A percentile compares a stretch with the other conserved stretches of the same genome.
These are phyloP conservation scores for Vipera ursinii DNA, from an alignment of 2,797 vertebrate species.

Conservation along the genomic window DNA sequence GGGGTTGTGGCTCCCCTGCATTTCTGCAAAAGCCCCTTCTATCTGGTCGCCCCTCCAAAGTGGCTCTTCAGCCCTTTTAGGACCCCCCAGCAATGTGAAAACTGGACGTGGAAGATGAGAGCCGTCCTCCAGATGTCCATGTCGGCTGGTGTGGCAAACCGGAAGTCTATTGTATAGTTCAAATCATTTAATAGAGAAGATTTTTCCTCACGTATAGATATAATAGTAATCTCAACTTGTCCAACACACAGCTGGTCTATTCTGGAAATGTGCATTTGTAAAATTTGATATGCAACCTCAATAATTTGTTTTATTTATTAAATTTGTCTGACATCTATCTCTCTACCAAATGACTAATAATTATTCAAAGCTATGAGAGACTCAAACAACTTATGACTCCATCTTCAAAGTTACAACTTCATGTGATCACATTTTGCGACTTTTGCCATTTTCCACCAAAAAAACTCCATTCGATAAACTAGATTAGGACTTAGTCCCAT, in stretches of 20 bases:
- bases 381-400: not conserved
- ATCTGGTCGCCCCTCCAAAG: no score
- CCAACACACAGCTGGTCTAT: not conserved
- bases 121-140: no score
- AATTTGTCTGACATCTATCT: not conserved
- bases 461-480: not conserved
- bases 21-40: no score
- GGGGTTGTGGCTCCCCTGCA: no score
- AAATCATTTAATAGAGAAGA: not conserved
- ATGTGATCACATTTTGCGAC: not conserved
- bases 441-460: not conserved
- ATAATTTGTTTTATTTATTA: not conserved
- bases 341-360: not conserved
- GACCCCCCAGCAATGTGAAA: no score
- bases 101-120: no score
- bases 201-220: not conserved
- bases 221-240: not conserved
- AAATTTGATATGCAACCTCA: not conserved
- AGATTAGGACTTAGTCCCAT: not conserved
- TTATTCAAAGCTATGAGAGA: not conserved
- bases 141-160: no score
- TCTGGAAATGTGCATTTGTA: not conserved
- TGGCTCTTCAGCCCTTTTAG: no score
- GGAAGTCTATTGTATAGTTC: not conserved
- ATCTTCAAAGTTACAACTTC: not conserved